These are phyloP conservation scores for Conus ventricosus DNA, from an alignment of 1,140 invertebrate species.

Conservation along the genomic window DNA sequence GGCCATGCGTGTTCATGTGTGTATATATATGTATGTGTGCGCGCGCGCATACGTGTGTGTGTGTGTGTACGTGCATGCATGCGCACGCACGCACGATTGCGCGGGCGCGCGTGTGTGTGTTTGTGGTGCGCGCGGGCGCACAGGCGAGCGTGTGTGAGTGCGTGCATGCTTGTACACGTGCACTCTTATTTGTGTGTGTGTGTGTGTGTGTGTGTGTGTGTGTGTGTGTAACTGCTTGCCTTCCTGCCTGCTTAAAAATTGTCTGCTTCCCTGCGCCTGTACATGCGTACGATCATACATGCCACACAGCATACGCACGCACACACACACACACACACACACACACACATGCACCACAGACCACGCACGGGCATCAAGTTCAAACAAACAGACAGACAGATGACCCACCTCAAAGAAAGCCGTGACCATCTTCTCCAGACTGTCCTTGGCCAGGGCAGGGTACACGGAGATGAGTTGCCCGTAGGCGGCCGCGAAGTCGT, in stretches of 20 bases:
- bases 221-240: neutral
- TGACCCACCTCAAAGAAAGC: slow-evolving; percentile 37
- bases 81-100: too few relatives aligned
- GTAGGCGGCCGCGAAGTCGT: slow-evolving; percentile 36
- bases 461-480: slow-evolving; percentile 35
- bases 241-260: neutral
- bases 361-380: too few relatives aligned
- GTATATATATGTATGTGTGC: too few relatives aligned
- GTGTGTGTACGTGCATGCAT: too few relatives aligned
- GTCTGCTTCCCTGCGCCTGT: too few relatives aligned
- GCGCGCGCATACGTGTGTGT: too few relatives aligned
- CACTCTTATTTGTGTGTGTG: neutral
- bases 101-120: too few relatives aligned
- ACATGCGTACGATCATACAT: too few relatives aligned
- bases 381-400: neutral
- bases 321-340: slow-evolving; percentile 22
- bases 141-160: too few relatives aligned
- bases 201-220: slow-evolving; percentile 17
- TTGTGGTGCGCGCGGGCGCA: too few relatives aligned
- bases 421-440: slow-evolving; percentile 40
- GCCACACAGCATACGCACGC: neutral
- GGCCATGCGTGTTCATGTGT: too few relatives aligned
- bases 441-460: slow-evolving; percentile 31
- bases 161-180: too few relatives aligned
- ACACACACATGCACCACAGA: neutral